Percentiles rank a stretch among this genome's conserved stretches.
These are phyloP conservation scores for Toxotes chatareus DNA, from an alignment of 2,113 vertebrate genomes.

Conservation along the genomic window DNA sequence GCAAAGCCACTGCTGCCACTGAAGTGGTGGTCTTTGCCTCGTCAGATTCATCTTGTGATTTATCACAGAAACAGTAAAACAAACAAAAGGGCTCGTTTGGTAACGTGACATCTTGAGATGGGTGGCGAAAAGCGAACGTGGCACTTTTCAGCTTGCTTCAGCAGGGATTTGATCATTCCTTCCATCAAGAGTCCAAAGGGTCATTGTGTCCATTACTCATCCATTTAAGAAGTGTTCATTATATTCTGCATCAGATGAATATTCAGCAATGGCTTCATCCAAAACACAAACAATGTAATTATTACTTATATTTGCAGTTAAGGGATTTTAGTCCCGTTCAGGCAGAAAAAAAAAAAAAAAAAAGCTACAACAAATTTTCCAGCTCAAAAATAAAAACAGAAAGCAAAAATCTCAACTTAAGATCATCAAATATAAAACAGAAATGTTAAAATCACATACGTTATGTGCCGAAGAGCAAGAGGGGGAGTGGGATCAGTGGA, in stretches of 20 bases:
- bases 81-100: conserved; percentile 15
- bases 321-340: conserved; percentile 51
- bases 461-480: conserved; percentile 76
- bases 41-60: conserved; percentile 9
- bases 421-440: conserved; percentile 49
- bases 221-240: conserved; percentile 1
- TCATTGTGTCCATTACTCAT: conserved; percentile 27
- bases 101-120: conserved; percentile 14
- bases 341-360: conserved; percentile 22
- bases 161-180: conserved; percentile 53
- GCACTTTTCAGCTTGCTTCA: conserved; percentile 37
- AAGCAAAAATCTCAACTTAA: conserved; percentile 37
- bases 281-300: conserved; percentile 45
- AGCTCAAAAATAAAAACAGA: conserved; percentile 49
- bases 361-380: conserved; percentile 62
- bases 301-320: conserved; percentile 60
- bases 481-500: conserved; percentile 35
- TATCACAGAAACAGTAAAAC: background rate
- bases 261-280: conserved; percentile 59
- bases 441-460: conserved; percentile 65
- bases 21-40: conserved; percentile 17
- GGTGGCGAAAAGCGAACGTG: conserved; percentile 5
- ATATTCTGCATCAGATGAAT: conserved; percentile 43
- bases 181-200: conserved; percentile 44
- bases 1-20: conserved; percentile 26